Conservation (phyloP, 2,113 vertebrate species). For the Symphodus melops region DNA sequence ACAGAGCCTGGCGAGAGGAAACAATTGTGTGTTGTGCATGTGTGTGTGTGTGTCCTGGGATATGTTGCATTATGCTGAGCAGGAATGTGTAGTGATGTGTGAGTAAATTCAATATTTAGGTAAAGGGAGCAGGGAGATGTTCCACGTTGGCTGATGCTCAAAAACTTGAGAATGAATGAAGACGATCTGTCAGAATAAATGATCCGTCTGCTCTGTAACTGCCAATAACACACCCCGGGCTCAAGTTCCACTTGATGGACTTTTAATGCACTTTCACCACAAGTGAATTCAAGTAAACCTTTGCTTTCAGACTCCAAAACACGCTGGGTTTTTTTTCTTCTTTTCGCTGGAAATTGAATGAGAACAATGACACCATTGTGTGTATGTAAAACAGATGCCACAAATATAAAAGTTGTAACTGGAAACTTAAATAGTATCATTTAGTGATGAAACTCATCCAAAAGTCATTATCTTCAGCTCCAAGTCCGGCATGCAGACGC, state of each 20-base stretch:
- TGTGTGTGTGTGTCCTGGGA: constrained; percentile 32
- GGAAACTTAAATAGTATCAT: too few species aligned
- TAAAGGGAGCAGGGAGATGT: constrained; percentile 16
- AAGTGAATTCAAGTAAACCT: too few species aligned
- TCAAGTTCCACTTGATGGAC: background rate
- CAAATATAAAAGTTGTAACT: too few species aligned
- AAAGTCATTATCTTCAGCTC: too few species aligned
- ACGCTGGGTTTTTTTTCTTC: too few species aligned
- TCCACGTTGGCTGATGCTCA: constrained; percentile 3
- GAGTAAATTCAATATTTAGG: constrained; percentile 19
- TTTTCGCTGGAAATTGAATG: too few species aligned
- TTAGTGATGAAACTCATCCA: too few species aligned
- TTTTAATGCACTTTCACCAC: too few species aligned
- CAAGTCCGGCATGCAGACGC: too few species aligned
- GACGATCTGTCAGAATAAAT: background rate
- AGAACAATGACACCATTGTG: too few species aligned
- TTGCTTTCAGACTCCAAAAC: too few species aligned
- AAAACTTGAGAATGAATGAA: constrained; percentile 29
- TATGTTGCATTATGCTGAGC: constrained; percentile 15
- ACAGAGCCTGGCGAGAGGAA: constrained; percentile 36
- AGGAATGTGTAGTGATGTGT: constrained; percentile 13
- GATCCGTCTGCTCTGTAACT: background rate
- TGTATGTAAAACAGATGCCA: too few species aligned
- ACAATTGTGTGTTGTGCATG: constrained; percentile 13
- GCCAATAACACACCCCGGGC: background rate